A percentile compares a stretch with the other conserved stretches of the same genome.
Conservation (phyloP, 1,140 invertebrate genomes). For the Diorhabda carinulata region DNA sequence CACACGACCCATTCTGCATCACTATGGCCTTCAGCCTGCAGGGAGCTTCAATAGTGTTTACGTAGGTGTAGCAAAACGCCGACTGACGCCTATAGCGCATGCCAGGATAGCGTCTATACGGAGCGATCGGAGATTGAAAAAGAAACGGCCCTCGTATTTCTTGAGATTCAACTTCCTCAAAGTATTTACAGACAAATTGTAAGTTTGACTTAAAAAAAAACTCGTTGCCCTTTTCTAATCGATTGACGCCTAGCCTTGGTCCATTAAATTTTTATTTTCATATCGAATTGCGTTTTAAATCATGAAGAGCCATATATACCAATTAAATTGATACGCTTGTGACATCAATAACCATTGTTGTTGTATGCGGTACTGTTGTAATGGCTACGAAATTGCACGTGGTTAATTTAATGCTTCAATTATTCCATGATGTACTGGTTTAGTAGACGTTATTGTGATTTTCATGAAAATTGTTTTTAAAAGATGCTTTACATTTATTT, state of each 20-base stretch:
- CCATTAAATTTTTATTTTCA: background rate
- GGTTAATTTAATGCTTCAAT: background rate
- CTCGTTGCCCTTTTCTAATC: background rate
- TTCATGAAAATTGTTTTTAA: too few relatives aligned
- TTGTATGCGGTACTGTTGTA: background rate
- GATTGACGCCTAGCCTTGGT: background rate
- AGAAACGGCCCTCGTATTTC: too few relatives aligned
- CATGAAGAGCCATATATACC: background rate
- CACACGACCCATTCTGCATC: too few relatives aligned
- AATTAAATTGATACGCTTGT: background rate
- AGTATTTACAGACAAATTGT: too few relatives aligned
- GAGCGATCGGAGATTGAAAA: too few relatives aligned
- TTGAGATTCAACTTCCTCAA: too few relatives aligned
- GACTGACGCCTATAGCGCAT: too few relatives aligned
- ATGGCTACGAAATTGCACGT: background rate
- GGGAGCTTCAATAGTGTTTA: too few relatives aligned
- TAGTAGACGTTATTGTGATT: background rate
- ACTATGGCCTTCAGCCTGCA: too few relatives aligned
- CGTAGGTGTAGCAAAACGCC: too few relatives aligned
- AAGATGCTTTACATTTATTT: too few relatives aligned
- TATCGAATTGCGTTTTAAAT: background rate
- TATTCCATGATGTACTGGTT: background rate
- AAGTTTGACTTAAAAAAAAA: background rate
- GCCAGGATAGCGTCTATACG: too few relatives aligned
- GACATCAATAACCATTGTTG: constrained; percentile 1